phyloP scores from a whole-genome alignment of 2,888 invertebrate genomes.

The Sylvicola cinctus region DNA sequence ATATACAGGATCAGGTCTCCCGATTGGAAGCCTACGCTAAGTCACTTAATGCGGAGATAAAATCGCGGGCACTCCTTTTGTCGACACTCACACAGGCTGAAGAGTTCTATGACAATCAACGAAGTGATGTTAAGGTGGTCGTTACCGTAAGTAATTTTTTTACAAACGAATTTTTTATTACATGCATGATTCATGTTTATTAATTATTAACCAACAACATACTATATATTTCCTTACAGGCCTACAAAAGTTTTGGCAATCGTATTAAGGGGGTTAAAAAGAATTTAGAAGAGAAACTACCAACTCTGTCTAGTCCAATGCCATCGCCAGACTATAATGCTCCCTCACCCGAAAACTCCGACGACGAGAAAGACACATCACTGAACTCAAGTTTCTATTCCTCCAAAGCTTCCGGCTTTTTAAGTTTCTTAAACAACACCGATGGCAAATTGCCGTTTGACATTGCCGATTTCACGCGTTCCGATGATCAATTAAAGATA shows the following conservation, averaged over 20 bases:
- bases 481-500: slow-evolving; percentile 11
- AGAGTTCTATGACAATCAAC: slow-evolving; percentile 72
- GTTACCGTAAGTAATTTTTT: slow-evolving; percentile 56
- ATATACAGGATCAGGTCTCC: slow-evolving; percentile 60
- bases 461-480: slow-evolving; percentile 23
- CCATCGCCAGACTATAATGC: slow-evolving; percentile 38
- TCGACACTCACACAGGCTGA: slow-evolving; percentile 62
- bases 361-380: slow-evolving; percentile 48
- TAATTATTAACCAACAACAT: too few relatives aligned
- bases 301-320: slow-evolving; percentile 43
- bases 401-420: background rate
- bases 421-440: slow-evolving; percentile 21
- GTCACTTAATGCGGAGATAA: slow-evolving; percentile 62
- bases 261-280: slow-evolving; percentile 70
- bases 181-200: background rate
- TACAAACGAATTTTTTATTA: slow-evolving; percentile 1
- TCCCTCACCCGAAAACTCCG: slow-evolving; percentile 63
- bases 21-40: slow-evolving; percentile 65
- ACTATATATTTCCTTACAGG: slow-evolving; percentile 31
- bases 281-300: slow-evolving; percentile 62
- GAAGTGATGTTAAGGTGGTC: slow-evolving; percentile 87
- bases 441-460: slow-evolving; percentile 41
- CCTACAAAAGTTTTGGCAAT: slow-evolving; percentile 83
- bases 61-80: slow-evolving; percentile 56
- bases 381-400: background rate